Conservation (phyloP, 1,140 invertebrate genomes). For the Drosophila suzukii region DNA sequence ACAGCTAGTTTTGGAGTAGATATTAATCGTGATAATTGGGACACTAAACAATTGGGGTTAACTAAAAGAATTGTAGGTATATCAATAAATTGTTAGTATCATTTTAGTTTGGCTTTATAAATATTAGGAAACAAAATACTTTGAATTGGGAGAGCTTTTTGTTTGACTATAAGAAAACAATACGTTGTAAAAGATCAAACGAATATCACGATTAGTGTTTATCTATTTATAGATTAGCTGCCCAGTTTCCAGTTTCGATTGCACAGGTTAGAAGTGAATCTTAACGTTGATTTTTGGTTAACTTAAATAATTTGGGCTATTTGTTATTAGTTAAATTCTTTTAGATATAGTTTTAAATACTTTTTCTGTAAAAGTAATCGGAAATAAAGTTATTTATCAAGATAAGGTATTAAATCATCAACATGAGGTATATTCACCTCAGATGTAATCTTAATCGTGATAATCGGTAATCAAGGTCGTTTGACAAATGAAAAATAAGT, state of each 20-base stretch:
- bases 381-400: neutral
- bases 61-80: neutral
- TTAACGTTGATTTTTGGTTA: too few species aligned
- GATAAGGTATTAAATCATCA: neutral
- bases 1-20: conserved; percentile 32
- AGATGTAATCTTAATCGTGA: conserved; percentile 27
- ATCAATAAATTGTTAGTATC: neutral
- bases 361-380: neutral
- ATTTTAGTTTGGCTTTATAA: neutral
- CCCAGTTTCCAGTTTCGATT: neutral
- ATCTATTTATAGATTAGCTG: neutral
- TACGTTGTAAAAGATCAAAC: neutral
- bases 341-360: neutral
- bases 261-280: neutral
- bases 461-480: conserved; percentile 4
- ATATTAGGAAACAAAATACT: neutral
- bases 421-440: neutral
- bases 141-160: neutral
- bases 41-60: neutral
- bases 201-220: neutral
- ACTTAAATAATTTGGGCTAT: neutral
- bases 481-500: neutral
- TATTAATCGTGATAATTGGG: conserved; percentile 41
- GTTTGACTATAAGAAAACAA: neutral
- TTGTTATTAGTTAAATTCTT: neutral